Conservation (phyloP, 1,140 invertebrate species). For the Dreissena polymorpha region DNA sequence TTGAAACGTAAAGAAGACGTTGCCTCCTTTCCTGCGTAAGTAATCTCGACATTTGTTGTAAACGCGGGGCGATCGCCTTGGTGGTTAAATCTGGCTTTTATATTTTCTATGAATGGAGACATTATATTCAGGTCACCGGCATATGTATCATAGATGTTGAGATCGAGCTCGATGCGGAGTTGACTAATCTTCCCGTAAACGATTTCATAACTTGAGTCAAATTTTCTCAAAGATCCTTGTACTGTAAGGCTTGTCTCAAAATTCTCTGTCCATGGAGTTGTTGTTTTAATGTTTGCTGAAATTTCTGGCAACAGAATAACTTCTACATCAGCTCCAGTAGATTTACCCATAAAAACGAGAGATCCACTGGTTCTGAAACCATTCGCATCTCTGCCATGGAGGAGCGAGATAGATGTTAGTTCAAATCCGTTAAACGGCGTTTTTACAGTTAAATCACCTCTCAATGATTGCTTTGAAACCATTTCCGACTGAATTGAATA, state of each 20-base stretch:
- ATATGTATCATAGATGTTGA: conserved; percentile 5
- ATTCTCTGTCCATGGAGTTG: conserved; percentile 14
- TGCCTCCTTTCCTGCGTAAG: no score
- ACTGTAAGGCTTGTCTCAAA: background rate
- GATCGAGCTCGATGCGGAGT: background rate
- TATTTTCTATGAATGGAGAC: conserved; percentile 28
- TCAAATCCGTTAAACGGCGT: conserved; percentile 16
- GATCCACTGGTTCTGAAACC: conserved; percentile 4
- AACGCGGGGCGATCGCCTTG: conserved; percentile 5
- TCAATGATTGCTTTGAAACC: conserved; percentile 5
- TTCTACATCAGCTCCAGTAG: conserved; percentile 14
- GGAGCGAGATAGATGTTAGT: conserved; percentile 10
- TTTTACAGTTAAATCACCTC: background rate
- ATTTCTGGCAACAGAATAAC: background rate
- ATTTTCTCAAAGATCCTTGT: background rate
- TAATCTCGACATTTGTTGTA: no score
- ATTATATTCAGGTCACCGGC: conserved; percentile 14
- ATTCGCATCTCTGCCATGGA: conserved; percentile 1
- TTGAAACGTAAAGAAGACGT: no score
- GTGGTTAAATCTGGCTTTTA: conserved; percentile 23
- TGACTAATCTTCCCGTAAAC: conserved; percentile 3
- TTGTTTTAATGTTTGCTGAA: background rate
- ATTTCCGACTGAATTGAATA: conserved; percentile 18
- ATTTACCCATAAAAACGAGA: conserved; percentile 4
- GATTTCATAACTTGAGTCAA: background rate